phyloP scores from a whole-genome alignment of 2,888 invertebrate genomes.

The Meliscaeva auricollis region DNA sequence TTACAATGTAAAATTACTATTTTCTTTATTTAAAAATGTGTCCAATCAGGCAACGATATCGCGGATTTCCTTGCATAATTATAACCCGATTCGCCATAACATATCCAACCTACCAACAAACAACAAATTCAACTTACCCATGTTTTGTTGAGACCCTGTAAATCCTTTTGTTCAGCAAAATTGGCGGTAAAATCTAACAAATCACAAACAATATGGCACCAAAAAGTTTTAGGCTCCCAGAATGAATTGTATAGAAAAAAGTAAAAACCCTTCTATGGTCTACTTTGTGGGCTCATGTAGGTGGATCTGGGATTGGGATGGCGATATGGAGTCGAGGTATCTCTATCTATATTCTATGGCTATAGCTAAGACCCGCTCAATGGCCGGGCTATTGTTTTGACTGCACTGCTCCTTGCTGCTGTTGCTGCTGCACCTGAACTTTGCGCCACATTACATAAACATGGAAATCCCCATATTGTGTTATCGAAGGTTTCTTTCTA shows the following conservation, averaged over 20 bases:
- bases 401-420: constrained; percentile 6
- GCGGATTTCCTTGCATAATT: constrained; percentile 20
- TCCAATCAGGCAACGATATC: constrained; percentile 11
- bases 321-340: background rate
- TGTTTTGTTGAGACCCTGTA: constrained; percentile 15
- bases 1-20: constrained; percentile 13
- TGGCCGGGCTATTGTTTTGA: constrained; percentile 67
- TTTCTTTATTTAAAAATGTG: constrained; percentile 12
- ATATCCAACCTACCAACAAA: background rate
- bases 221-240: constrained; percentile 33
- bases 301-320: constrained; percentile 44
- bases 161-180: constrained; percentile 19
- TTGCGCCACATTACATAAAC: constrained; percentile 76
- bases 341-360: too few species aligned
- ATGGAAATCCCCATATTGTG: constrained; percentile 70
- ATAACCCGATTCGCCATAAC: constrained; percentile 4
- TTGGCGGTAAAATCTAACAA: constrained; percentile 56
- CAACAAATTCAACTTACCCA: constrained; percentile 22
- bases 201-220: constrained; percentile 72
- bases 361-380: constrained; percentile 2
- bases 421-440: constrained; percentile 72
- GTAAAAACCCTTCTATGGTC: constrained; percentile 64
- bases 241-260: constrained; percentile 41
- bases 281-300: constrained; percentile 57
- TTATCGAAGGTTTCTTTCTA: constrained; percentile 67